Conservation (phyloP, 92 coral and sea anemone species). For the Umimayanthus kanabou region DNA sequence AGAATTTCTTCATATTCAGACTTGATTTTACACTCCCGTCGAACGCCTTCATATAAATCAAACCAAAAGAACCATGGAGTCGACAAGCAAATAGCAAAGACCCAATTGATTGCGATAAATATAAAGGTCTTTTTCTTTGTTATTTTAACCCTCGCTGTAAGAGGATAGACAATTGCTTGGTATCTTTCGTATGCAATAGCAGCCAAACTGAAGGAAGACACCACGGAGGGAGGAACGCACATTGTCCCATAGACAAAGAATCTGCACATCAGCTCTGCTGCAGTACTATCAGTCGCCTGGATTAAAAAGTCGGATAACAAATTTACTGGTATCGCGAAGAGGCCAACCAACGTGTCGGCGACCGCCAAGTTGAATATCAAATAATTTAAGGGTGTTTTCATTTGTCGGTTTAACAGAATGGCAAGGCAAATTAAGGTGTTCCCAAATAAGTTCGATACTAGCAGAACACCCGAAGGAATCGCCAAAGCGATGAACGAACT, state of each 20-base stretch:
- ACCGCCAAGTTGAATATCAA: conserved; percentile 4
- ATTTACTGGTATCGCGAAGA: neutral
- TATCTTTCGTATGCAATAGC: conserved; percentile 16
- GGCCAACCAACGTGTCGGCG: neutral
- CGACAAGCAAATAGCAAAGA: neutral
- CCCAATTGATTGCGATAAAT: neutral
- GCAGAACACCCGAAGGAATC: neutral
- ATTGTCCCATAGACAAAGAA: conserved; percentile 1
- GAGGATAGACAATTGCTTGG: conserved; percentile 10
- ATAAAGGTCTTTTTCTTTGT: neutral
- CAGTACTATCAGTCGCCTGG: neutral
- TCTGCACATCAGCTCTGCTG: neutral
- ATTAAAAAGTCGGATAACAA: neutral
- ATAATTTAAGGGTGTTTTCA: conserved; percentile 17
- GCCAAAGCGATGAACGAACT: neutral
- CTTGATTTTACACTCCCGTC: neutral
- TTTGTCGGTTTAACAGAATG: neutral
- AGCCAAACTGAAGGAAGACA: neutral
- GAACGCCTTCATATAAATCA: neutral
- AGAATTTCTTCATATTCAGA: neutral
- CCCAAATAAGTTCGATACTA: neutral
- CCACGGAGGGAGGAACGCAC: neutral
- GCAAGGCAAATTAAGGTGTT: conserved; percentile 12
- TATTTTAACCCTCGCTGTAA: conserved; percentile 5
- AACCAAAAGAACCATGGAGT: neutral